These are phyloP conservation scores for Sinodicranocentrus sp. DNA, from an alignment of 2,888 invertebrate genomes.

Conservation along the genomic window DNA sequence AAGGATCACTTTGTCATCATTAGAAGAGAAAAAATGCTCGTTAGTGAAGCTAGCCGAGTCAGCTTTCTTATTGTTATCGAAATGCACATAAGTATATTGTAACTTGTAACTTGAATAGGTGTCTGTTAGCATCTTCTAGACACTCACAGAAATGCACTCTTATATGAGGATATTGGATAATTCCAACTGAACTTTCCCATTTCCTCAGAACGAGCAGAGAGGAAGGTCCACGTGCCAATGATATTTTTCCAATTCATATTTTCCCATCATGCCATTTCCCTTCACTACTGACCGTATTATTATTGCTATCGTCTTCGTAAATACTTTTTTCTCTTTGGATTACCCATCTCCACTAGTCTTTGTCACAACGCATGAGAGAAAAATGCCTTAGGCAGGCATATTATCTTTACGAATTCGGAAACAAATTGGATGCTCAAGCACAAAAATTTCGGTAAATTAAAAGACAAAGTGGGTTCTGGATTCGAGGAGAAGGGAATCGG, in stretches of 20 bases:
- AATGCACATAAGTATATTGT: no score
- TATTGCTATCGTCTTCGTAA: background rate
- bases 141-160: no score
- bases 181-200: conserved; percentile 34
- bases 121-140: no score
- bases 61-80: conserved; percentile 55
- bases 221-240: conserved; percentile 53
- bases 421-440: conserved; percentile 28
- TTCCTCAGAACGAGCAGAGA: conserved; percentile 14
- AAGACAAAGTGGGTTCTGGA: conserved; percentile 30
- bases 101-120: conserved; percentile 15
- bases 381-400: conserved; percentile 13
- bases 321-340: background rate
- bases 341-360: background rate
- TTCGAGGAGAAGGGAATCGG: no score
- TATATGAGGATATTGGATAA: no score
- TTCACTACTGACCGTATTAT: background rate
- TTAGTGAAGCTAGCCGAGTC: conserved; percentile 6
- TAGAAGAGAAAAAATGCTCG: conserved; percentile 18
- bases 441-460: conserved; percentile 33
- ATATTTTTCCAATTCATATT: conserved; percentile 47
- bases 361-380: conserved; percentile 11
- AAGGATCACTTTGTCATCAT: conserved; percentile 46
- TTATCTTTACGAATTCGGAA: conserved; percentile 1
- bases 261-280: conserved; percentile 19